These are phyloP conservation scores for Camponotus vicinus DNA, from an alignment of 1,140 invertebrate species.

Conservation along the genomic window DNA sequence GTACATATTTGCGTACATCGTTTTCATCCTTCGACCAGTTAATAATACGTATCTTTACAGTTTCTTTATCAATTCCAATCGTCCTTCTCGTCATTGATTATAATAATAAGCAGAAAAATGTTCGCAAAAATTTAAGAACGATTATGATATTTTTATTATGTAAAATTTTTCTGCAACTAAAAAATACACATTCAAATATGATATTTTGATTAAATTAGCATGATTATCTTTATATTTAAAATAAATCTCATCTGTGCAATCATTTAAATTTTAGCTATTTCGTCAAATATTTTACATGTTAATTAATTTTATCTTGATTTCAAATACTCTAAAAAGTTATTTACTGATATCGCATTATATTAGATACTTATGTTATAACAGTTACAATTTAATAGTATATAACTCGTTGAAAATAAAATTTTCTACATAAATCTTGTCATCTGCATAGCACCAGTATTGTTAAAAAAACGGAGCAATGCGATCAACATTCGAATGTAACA, in stretches of 20 bases:
- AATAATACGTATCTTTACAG: constrained; percentile 61
- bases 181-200: not conserved
- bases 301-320: not conserved
- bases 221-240: not conserved
- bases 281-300: not conserved
- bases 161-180: not conserved
- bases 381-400: not conserved
- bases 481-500: not conserved
- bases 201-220: not conserved
- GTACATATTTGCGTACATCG: constrained; percentile 38
- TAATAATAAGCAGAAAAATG: not conserved
- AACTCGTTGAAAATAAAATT: not conserved
- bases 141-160: not conserved
- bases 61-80: not conserved
- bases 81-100: not conserved
- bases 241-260: not conserved
- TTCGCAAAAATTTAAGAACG: not conserved
- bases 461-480: not conserved
- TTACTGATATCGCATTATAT: not conserved
- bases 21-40: constrained; percentile 51
- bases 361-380: not conserved
- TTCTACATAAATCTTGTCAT: not conserved
- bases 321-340: not conserved
- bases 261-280: not conserved
- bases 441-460: not conserved